A percentile compares a stretch with the other conserved stretches of the same genome.
These are phyloP conservation scores for Aegithalos caudatus DNA, from an alignment of 2,113 vertebrate genomes.

Conservation along the genomic window DNA sequence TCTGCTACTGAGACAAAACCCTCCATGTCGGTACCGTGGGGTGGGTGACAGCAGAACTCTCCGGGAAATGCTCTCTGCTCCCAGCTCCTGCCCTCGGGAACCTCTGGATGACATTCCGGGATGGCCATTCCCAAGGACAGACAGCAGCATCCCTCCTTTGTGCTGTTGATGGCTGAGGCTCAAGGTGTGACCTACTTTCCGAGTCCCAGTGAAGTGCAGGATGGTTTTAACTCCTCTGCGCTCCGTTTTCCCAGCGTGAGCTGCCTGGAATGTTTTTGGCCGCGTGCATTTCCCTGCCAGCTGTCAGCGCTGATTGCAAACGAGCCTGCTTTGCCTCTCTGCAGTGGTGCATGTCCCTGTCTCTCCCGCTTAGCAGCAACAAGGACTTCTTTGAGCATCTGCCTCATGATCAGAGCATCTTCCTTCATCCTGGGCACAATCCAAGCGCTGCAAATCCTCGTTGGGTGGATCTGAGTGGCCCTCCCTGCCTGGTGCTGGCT, in stretches of 20 bases:
- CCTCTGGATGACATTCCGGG: neutral
- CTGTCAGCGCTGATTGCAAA: neutral
- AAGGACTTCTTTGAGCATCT: neutral
- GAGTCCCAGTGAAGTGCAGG: neutral
- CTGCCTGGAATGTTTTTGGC: neutral
- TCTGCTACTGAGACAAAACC: neutral
- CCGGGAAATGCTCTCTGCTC: neutral
- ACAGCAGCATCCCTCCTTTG: neutral
- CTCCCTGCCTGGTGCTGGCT: neutral
- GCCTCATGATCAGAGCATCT: neutral
- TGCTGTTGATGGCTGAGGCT: neutral
- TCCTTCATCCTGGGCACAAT: neutral
- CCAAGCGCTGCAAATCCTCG: neutral
- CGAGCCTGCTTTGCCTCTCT: neutral
- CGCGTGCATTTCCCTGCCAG: neutral
- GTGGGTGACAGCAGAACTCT: neutral
- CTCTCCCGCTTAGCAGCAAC: neutral
- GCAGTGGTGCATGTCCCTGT: neutral
- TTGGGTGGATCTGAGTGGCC: neutral
- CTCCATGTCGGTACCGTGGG: rapidly evolving
- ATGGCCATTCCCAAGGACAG: neutral
- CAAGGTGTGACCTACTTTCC: constrained; percentile 32
- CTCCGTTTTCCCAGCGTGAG: neutral
- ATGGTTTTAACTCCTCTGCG: neutral
- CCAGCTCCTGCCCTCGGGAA: neutral